phyloP scores from a whole-genome alignment of 2,888 invertebrate genomes.

The Lepidocyrtoides sp. region DNA sequence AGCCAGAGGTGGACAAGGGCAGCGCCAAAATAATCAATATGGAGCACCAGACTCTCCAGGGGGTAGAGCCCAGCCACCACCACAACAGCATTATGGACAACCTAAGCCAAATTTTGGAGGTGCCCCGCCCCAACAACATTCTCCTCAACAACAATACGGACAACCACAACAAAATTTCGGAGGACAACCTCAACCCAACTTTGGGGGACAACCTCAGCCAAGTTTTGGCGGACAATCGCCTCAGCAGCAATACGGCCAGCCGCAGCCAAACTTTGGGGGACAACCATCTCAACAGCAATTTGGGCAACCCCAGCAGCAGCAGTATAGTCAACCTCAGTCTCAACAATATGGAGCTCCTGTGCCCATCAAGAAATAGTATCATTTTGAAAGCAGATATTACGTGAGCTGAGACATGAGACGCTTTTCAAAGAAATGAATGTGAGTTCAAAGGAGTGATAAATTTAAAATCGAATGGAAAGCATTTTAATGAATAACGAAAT shows the following conservation, averaged over 20 bases:
- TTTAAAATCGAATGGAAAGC: constrained; percentile 10
- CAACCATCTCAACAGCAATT: constrained; percentile 59
- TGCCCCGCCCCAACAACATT: not conserved
- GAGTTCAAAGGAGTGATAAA: constrained; percentile 27
- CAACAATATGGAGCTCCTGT: constrained; percentile 74
- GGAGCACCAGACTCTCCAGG: constrained; percentile 73
- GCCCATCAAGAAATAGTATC: constrained; percentile 58
- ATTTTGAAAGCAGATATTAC: not conserved
- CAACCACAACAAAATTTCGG: constrained; percentile 40
- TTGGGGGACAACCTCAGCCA: constrained; percentile 52
- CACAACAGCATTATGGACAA: constrained; percentile 69
- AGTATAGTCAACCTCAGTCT: constrained; percentile 51
- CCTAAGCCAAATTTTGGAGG: constrained; percentile 37
- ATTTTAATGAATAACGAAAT: constrained; percentile 28
- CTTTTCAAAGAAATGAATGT: not conserved
- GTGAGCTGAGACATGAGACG: not conserved
- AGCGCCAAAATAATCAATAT: constrained; percentile 86
- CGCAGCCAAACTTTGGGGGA: constrained; percentile 33
- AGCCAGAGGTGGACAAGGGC: constrained; percentile 87
- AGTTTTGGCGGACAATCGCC: constrained; percentile 47
- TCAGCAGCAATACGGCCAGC: constrained; percentile 61
- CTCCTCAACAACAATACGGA: constrained; percentile 37
- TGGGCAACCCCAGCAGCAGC: constrained; percentile 14
- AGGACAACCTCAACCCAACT: constrained; percentile 48
- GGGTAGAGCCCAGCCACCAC: constrained; percentile 60